phyloP scores from a whole-genome alignment of 2,797 vertebrate species.

The Esox masquinongy region DNA sequence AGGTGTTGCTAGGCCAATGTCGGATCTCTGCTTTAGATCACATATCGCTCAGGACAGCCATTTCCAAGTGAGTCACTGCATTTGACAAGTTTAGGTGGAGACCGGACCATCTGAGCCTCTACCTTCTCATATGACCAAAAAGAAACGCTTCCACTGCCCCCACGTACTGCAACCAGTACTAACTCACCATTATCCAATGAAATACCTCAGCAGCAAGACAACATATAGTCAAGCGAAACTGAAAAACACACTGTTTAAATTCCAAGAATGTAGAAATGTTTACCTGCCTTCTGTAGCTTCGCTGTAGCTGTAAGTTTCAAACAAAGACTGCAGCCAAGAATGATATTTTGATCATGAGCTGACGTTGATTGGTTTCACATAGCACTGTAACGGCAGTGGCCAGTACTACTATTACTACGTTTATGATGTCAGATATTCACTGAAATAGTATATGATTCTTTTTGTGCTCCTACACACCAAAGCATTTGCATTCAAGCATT shows the following conservation, averaged over 20 bases:
- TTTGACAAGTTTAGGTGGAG: neutral
- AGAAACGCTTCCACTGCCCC: neutral
- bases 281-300: neutral
- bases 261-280: slow-evolving; percentile 9
- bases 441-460: neutral
- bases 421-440: slow-evolving; percentile 16
- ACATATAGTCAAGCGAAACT: neutral
- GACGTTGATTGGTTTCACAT: neutral
- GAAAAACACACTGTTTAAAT: neutral
- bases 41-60: neutral
- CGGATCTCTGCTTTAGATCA: neutral
- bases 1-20: neutral
- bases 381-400: slow-evolving; percentile 17
- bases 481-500: slow-evolving; percentile 11
- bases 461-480: slow-evolving; percentile 25
- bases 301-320: neutral
- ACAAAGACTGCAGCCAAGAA: neutral
- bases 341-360: slow-evolving; percentile 12
- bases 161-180: neutral
- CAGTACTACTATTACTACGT: slow-evolving; percentile 34
- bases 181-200: slow-evolving; percentile 2
- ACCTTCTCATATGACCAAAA: neutral
- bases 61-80: neutral
- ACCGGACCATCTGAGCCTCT: neutral
- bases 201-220: slow-evolving; percentile 12